Evolutionary conservation across 2,113 vertebrate species (phyloP).

Genomic region (Poecile atricapillus): DNA sequence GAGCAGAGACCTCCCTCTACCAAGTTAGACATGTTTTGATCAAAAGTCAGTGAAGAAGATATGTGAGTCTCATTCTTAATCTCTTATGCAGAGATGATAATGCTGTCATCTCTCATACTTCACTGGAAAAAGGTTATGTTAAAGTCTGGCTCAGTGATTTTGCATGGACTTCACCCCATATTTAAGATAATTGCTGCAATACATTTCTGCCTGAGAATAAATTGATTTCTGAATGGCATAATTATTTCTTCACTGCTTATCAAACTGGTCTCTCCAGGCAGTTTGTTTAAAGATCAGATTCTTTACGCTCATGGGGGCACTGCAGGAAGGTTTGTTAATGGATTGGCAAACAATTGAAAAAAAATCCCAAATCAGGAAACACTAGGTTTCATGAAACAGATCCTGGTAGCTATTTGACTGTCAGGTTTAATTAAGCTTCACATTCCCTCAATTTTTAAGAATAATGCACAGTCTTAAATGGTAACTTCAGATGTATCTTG

Average conservation of each 20-base stretch:
- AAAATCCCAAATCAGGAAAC: background rate
- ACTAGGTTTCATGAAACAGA: background rate
- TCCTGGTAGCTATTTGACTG: background rate
- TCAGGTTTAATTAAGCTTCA: background rate
- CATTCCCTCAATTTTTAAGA: background rate
- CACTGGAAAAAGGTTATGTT: background rate
- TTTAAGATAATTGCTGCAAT: constrained; percentile 59
- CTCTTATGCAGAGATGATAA: background rate
- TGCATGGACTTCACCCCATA: constrained; percentile 47
- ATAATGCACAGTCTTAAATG: background rate
- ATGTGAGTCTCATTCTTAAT: background rate
- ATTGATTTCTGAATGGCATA: constrained; percentile 60
- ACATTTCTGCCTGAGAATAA: constrained; percentile 37
- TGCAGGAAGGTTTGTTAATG: background rate
- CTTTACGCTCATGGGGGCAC: background rate
- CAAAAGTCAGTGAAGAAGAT: constrained; percentile 4
- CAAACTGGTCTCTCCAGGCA: constrained; percentile 32
- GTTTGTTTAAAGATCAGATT: constrained; percentile 36
- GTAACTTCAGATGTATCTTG: background rate
- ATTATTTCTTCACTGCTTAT: constrained; percentile 54
- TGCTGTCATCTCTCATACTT: background rate
- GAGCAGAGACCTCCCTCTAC: background rate
- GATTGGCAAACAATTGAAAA: background rate
- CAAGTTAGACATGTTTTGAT: background rate
- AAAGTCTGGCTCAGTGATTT: constrained; percentile 26